A percentile compares a stretch with the other conserved stretches of the same genome.
Evolutionary conservation across 1,140 invertebrate genomes (phyloP).

Genomic region (Zaprionus vittiger): DNA sequence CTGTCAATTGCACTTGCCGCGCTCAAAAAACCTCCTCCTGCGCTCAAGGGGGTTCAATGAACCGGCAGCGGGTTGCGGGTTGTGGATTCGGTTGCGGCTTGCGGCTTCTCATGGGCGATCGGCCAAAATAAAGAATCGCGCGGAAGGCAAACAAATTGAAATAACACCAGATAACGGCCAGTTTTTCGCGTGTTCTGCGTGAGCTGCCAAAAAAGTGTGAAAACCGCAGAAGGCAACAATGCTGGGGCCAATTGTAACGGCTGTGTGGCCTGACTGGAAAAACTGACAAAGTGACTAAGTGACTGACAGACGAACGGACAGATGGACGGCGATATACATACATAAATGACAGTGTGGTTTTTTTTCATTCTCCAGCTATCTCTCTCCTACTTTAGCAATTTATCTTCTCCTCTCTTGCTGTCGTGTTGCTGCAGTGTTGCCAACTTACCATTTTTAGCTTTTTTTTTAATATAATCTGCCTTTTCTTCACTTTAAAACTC

Average conservation of each 20-base stretch:
- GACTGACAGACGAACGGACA: slow-evolving; percentile 59
- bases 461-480: neutral
- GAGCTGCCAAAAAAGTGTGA: slow-evolving; percentile 69
- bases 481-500: too few species aligned
- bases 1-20: slow-evolving; percentile 46
- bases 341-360: slow-evolving; percentile 29
- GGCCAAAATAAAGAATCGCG: slow-evolving; percentile 59
- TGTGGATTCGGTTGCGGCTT: slow-evolving; percentile 10
- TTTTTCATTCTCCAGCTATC: neutral
- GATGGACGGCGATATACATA: slow-evolving; percentile 21
- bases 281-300: slow-evolving; percentile 45
- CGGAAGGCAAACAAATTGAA: slow-evolving; percentile 72
- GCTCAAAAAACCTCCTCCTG: neutral
- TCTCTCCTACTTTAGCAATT: neutral
- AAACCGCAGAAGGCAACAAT: slow-evolving; percentile 57
- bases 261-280: slow-evolving; percentile 28
- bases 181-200: slow-evolving; percentile 24
- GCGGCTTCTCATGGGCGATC: slow-evolving; percentile 27
- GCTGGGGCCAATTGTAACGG: slow-evolving; percentile 34
- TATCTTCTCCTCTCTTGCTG: slow-evolving; percentile 2
- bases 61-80: slow-evolving; percentile 35
- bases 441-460: neutral
- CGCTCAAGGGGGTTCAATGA: slow-evolving; percentile 36
- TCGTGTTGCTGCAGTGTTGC: neutral
- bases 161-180: slow-evolving; percentile 69